phyloP scores from a whole-genome alignment of 2,797 vertebrate genomes.

The Sternotherus odoratus region DNA sequence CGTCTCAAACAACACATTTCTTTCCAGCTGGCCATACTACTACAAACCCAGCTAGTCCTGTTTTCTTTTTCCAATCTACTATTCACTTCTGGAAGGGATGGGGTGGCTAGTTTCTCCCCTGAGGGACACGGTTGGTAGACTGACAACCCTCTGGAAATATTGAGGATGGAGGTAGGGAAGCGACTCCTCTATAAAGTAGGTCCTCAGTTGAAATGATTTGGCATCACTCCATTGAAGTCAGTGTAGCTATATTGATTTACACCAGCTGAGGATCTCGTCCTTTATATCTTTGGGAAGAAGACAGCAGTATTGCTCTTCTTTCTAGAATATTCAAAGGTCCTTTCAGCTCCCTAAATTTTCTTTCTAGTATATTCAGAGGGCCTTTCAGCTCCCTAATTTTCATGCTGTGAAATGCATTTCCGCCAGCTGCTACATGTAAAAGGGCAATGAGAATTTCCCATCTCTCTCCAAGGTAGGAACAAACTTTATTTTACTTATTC shows the following conservation, averaged over 20 bases:
- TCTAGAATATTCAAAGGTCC: background rate
- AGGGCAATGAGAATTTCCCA: background rate
- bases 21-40: background rate
- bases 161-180: background rate
- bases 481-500: background rate
- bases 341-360: background rate
- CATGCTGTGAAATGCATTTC: background rate
- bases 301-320: background rate
- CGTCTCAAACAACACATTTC: background rate
- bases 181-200: background rate
- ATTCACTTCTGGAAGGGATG: background rate
- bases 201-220: background rate
- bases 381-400: background rate
- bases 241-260: background rate
- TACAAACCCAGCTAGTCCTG: background rate
- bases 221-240: background rate
- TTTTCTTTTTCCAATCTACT: background rate
- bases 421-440: background rate
- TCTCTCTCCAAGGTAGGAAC: background rate
- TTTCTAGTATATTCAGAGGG: background rate
- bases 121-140: background rate
- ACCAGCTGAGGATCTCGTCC: rapidly evolving
- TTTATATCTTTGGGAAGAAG: background rate
- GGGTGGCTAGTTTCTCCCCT: background rate
- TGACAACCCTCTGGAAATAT: background rate